Evolutionary conservation across 2,797 vertebrate species (phyloP), one percentile per base, ranked within the genome.

Genomic region (Oryzias sinensis): DNA sequence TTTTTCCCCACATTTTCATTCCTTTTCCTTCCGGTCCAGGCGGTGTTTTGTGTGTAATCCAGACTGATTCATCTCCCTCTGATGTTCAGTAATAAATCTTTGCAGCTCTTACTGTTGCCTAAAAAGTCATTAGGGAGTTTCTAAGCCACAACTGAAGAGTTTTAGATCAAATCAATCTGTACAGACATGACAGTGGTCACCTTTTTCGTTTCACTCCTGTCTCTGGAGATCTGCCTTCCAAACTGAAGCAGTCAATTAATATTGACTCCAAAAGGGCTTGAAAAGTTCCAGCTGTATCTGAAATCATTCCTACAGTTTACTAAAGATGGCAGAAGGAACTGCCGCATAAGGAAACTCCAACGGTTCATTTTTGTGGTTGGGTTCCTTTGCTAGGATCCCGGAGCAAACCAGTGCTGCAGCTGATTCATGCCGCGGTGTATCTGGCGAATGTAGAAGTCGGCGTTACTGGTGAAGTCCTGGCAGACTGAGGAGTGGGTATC

Each of bases 361-460:
- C 2, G 42, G 42, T 46, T 41, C 56, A 45, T 43, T 9, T 16
- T 14, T 17, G 16, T 20, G 47, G 54, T 55, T 25, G 33, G 2
- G 8, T 43, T 25, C 43, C 24, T 50, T 63, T 66, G 75, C 76
- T 87, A 97, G n/a, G 91, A 94, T 54, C 83, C 76, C 0, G 92
- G 81, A 52, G 83, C 80, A 65, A 96, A 83, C 95, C 96, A 97
- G 74, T 92, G 94, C 66, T 93, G 94, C 15, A 98, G 81, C 27
- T 93, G 93, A 33, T 94, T 83, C 66, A 98, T 59, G 56, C 92
- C 93, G 7, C 93, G 94, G 72, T 95, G 83, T 57, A 96, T 84
- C 83, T 93, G 95, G 5, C 91, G 89, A 49, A 95, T 85, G 87
- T 97, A 99, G 79, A 98, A 98, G 88, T 99, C 95, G 80, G 96